phyloP scores from a whole-genome alignment of 2,797 vertebrate species.

The Valencia hispanica region DNA sequence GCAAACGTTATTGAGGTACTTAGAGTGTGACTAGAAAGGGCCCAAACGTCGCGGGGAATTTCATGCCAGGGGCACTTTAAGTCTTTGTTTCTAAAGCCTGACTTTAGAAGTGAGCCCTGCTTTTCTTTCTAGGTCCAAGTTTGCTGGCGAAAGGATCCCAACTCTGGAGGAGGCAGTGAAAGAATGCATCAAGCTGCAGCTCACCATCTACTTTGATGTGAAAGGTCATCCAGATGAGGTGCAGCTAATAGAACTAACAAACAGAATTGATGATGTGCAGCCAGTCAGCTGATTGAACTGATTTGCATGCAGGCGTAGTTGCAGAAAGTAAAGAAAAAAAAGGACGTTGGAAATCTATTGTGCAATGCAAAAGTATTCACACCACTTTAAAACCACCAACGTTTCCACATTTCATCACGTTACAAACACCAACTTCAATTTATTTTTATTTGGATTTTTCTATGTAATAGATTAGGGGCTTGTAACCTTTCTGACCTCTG shows the following conservation, averaged over 20 bases:
- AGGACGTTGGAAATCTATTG: background rate
- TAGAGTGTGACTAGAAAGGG: no score
- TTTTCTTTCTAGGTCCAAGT: conserved; percentile 77
- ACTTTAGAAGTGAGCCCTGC: background rate
- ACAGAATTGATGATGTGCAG: background rate
- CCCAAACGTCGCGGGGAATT: no score
- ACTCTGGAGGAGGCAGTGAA: conserved; percentile 90
- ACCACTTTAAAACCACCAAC: background rate
- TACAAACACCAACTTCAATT: background rate
- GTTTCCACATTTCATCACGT: background rate
- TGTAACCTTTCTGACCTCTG: no score
- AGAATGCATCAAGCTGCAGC: conserved; percentile 86
- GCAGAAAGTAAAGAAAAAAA: background rate
- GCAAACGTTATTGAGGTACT: no score
- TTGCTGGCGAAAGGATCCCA: conserved; percentile 89
- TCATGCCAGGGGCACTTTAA: no score
- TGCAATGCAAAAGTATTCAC: background rate
- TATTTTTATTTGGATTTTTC: no score
- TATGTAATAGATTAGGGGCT: no score
- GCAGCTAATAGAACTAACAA: conserved; percentile 32
- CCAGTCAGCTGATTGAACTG: conserved; percentile 21
- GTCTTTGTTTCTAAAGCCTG: background rate
- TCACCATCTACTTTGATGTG: conserved; percentile 94
- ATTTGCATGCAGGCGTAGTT: conserved; percentile 8
- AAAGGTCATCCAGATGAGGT: conserved; percentile 95